These are phyloP conservation scores for Microcebus jonahi DNA, from an alignment of 2,113 vertebrate species.

Conservation along the genomic window DNA sequence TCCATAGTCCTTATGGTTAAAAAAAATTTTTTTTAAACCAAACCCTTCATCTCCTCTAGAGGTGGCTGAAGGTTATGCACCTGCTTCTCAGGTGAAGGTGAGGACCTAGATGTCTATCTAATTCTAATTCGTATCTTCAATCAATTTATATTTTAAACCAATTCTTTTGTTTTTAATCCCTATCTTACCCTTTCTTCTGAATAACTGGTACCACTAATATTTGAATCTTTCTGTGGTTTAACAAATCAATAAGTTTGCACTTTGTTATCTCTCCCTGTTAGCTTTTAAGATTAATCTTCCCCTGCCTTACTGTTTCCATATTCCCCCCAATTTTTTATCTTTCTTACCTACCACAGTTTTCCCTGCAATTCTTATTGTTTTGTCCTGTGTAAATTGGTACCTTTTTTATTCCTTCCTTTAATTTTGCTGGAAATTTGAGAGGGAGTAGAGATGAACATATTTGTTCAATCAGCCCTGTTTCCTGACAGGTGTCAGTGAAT, in stretches of 20 bases:
- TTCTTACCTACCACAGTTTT: background rate
- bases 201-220: background rate
- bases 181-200: background rate
- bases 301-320: background rate
- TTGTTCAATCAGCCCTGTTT: background rate
- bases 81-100: background rate
- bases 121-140: background rate
- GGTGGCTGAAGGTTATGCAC: background rate
- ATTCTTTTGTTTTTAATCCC: background rate
- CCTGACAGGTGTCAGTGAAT: conserved; percentile 3
- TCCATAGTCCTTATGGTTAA: background rate
- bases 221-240: background rate
- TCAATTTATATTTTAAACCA: background rate
- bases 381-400: background rate
- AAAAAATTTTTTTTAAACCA: background rate
- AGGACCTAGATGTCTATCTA: background rate
- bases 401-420: background rate
- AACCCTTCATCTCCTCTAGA: background rate
- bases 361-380: background rate
- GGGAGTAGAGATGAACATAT: background rate
- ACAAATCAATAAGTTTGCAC: background rate
- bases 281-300: conserved; percentile 16
- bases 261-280: background rate
- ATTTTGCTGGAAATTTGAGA: conserved; percentile 19
- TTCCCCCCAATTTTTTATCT: background rate